phyloP scores from a whole-genome alignment of 2,113 vertebrate genomes.

The Rhagologus leucostigma region DNA sequence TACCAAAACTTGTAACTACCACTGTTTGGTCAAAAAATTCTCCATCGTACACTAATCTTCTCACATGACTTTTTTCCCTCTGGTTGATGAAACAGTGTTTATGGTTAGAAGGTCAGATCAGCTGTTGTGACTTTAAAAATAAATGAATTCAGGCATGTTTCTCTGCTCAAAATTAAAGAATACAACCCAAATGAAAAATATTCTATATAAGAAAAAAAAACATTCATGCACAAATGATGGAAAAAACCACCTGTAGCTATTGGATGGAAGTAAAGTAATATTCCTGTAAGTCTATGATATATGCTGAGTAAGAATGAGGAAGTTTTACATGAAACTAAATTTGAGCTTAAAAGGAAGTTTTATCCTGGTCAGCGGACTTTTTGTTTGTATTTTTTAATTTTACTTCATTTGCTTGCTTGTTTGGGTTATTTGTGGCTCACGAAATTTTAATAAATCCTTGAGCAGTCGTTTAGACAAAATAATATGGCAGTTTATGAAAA shows the following conservation, averaged over 20 bases:
- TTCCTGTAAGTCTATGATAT: not conserved
- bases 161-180: not conserved
- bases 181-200: not conserved
- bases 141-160: not conserved
- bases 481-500: not conserved
- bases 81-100: not conserved
- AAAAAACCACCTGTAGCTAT: not conserved
- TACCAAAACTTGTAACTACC: not conserved
- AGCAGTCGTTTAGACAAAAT: not conserved
- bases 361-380: accelerated
- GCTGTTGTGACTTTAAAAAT: not conserved
- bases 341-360: not conserved
- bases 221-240: not conserved
- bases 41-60: accelerated
- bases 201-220: not conserved
- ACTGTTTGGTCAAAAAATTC: not conserved
- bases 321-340: not conserved
- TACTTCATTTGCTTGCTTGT: not conserved
- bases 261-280: not conserved
- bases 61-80: not conserved
- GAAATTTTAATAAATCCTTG: not conserved
- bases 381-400: not conserved
- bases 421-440: not conserved
- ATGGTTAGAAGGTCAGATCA: not conserved
- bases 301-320: not conserved